Evolutionary conservation across 2,888 invertebrate genomes (phyloP).

Genomic region (Allygus modestus): DNA sequence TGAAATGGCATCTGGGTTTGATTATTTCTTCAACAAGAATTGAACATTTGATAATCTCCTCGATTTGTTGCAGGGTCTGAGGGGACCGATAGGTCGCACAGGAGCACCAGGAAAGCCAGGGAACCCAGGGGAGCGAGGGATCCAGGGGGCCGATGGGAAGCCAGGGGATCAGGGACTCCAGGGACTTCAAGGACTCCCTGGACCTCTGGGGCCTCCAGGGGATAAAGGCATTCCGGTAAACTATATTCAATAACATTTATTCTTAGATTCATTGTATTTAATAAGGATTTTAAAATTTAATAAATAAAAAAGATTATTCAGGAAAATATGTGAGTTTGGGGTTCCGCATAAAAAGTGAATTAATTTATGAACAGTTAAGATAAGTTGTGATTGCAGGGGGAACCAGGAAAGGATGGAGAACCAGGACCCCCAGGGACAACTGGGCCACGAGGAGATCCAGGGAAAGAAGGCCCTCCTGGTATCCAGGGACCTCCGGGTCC

Average conservation of each 20-base stretch:
- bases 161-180: slow-evolving; percentile 89
- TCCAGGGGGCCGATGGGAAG: slow-evolving; percentile 83
- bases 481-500: slow-evolving; percentile 85
- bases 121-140: slow-evolving; percentile 83
- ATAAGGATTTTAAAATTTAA: neutral
- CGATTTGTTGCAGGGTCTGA: slow-evolving; percentile 75
- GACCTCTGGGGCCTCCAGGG: slow-evolving; percentile 87
- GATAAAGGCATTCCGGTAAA: slow-evolving; percentile 85
- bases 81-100: slow-evolving; percentile 82
- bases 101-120: slow-evolving; percentile 85
- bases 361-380: too few species aligned
- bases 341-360: too few species aligned
- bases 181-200: slow-evolving; percentile 89
- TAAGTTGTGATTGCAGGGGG: slow-evolving; percentile 78
- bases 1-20: too few species aligned
- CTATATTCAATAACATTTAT: slow-evolving; percentile 42
- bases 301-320: too few species aligned
- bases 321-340: too few species aligned
- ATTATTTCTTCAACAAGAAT: too few species aligned
- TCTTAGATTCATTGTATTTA: neutral
- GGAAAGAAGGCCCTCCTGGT: slow-evolving; percentile 87
- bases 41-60: too few species aligned
- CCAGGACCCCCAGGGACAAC: slow-evolving; percentile 84
- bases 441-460: slow-evolving; percentile 88
- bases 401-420: slow-evolving; percentile 89